Evolutionary conservation across 2,797 vertebrate genomes (phyloP), one percentile per base, ranked within the genome.

Genomic region (Crax fasciolata): DNA sequence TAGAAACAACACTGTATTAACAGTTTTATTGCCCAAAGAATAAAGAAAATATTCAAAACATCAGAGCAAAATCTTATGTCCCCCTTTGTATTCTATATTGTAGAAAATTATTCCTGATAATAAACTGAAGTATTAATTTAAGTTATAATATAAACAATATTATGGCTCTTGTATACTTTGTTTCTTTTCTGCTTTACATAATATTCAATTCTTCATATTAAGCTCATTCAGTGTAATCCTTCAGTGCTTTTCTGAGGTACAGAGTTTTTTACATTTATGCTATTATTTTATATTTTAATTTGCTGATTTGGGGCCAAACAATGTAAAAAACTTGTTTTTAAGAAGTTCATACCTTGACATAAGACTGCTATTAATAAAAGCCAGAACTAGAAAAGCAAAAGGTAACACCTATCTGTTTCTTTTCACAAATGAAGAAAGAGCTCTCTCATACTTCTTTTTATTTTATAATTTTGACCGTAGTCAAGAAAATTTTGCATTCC

Each of bases 341-440:
- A 65, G 70, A 70, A 79, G 24, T 65, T 76, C 38, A 78, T 75
- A 78, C 28, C 30, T 70, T 81, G 57, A 93, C 52, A 73, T 41
- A 44, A 95, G 28, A 54, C 81, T 89, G 66, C 17, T 85, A 32
- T 91, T 90, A 84, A 86, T 92, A 89, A 86, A 87, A 91, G 32
- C 20, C 63, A 83, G 11, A 83, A 59, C 39, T 83, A 89, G 51
- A 52, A 93, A 94, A 94, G 84, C 58, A 87, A 88, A 61, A 67
- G 71, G 75, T 79, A 67, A 61, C n/a, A 78, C 59, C 79, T 81
- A 23, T 61, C 41, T 78, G 70, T 81, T 91, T 77, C 78, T 38
- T 92, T 93, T 95, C 52, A 70, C 80, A 93, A 68, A 87, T 83
- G 48, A 94, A 88, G 89, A 84, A 97, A 96, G 94, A 97, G 73